These are phyloP conservation scores for Notospermus geniculatus DNA, from an alignment of 1,140 invertebrate species.

Conservation along the genomic window DNA sequence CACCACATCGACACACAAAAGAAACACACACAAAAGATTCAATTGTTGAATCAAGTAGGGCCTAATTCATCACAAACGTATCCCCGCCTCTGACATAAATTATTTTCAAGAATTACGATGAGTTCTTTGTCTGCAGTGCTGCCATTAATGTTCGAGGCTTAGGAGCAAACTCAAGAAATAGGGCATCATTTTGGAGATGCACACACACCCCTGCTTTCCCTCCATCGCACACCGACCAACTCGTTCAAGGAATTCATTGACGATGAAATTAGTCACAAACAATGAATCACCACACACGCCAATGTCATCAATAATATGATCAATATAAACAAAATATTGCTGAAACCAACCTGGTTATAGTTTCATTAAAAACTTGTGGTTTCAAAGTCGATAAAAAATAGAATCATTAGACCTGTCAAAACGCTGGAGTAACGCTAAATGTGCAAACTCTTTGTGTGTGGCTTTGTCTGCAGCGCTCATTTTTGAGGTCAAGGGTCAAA, in stretches of 20 bases:
- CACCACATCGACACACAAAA: too few relatives aligned
- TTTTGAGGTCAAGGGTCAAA: conserved; percentile 36
- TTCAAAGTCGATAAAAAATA: conserved; percentile 18
- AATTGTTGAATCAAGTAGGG: too few relatives aligned
- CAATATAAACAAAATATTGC: too few relatives aligned
- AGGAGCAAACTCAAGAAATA: too few relatives aligned
- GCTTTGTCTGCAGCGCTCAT: background rate
- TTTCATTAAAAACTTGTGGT: too few relatives aligned
- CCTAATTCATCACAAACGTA: conserved; percentile 12
- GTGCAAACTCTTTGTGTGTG: background rate
- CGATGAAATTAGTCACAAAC: conserved; percentile 29
- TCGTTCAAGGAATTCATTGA: too few relatives aligned
- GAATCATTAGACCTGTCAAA: background rate
- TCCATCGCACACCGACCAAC: too few relatives aligned
- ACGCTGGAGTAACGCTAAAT: conserved; percentile 3
- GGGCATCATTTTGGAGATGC: too few relatives aligned
- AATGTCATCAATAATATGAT: conserved; percentile 17
- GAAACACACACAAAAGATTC: too few relatives aligned
- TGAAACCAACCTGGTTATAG: too few relatives aligned
- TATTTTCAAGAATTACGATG: conserved; percentile 16
- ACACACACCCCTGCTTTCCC: too few relatives aligned
- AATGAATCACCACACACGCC: conserved; percentile 17
- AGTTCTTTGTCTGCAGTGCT: conserved; percentile 32
- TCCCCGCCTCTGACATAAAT: conserved; percentile 20
- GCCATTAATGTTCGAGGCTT: conserved; percentile 4